Evolutionary conservation across 2,888 invertebrate species (phyloP).

Genomic region (Drosophila mimetica): DNA sequence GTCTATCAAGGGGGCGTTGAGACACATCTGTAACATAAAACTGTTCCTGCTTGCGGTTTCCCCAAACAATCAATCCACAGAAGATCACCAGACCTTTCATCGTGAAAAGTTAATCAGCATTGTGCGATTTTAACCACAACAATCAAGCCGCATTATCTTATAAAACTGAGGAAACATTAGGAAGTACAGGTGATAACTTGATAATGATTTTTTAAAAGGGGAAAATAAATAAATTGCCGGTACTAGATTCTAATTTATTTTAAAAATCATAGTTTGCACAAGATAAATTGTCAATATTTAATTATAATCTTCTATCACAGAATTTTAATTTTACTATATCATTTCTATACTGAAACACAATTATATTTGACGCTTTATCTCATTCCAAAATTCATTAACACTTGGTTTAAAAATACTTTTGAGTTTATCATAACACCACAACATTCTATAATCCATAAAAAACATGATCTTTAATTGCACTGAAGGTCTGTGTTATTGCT

Average conservation of each 20-base stretch:
- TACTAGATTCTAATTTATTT: neutral
- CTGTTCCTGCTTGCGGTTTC: constrained; percentile 56
- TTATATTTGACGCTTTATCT: neutral
- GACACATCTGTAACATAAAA: constrained; percentile 22
- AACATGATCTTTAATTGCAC: constrained; percentile 28
- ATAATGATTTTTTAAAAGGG: constrained; percentile 1
- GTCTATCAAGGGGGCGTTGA: constrained; percentile 14
- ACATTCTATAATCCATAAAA: constrained; percentile 19
- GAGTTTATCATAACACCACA: neutral
- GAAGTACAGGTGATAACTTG: no score
- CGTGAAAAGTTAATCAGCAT: constrained; percentile 60
- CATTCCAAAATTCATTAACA: neutral
- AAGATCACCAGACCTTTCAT: constrained; percentile 43
- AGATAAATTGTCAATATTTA: no score
- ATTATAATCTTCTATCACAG: no score
- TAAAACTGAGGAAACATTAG: constrained; percentile 23
- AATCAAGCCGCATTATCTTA: constrained; percentile 46
- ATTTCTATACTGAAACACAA: no score
- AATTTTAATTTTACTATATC: no score
- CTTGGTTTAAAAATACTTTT: neutral
- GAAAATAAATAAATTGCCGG: neutral
- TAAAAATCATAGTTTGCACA: no score
- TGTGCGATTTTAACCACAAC: constrained; percentile 51
- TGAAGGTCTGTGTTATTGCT: constrained; percentile 36
- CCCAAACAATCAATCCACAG: constrained; percentile 13